Evolutionary conservation across 2,113 vertebrate species (phyloP).

Genomic region (Pseudopodoces humilis): DNA sequence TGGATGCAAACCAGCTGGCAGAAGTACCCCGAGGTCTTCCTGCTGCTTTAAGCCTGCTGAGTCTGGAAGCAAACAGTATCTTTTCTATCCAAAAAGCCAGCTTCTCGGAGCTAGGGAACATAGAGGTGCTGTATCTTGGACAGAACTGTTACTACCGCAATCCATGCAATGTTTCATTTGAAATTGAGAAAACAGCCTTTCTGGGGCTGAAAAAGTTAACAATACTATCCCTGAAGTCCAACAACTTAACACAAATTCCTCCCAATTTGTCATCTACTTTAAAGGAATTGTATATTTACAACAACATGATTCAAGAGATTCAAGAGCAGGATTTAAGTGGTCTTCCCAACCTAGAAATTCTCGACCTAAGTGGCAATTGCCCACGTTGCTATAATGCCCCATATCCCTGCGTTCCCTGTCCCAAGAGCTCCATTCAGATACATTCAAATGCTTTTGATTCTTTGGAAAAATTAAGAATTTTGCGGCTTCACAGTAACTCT

Average conservation of each 20-base stretch:
- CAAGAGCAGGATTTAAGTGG: conserved; percentile 79
- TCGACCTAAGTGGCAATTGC: conserved; percentile 94
- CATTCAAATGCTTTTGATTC: conserved; percentile 77
- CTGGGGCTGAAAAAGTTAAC: conserved; percentile 78
- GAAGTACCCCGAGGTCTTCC: conserved; percentile 86
- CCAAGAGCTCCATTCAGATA: conserved; percentile 76
- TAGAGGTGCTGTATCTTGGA: conserved; percentile 86
- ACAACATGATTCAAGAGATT: conserved; percentile 83
- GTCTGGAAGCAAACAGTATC: conserved; percentile 91
- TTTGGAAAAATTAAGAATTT: conserved; percentile 78
- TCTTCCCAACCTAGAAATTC: conserved; percentile 82
- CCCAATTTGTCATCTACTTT: conserved; percentile 78
- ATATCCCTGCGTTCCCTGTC: conserved; percentile 86
- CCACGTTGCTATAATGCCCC: conserved; percentile 92
- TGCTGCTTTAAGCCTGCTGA: conserved; percentile 79
- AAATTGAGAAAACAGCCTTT: conserved; percentile 83
- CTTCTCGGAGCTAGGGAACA: conserved; percentile 79
- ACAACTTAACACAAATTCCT: conserved; percentile 88
- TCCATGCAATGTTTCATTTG: conserved; percentile 86
- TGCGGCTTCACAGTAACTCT: conserved; percentile 91
- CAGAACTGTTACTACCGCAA: conserved; percentile 96
- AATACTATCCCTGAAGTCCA: conserved; percentile 87
- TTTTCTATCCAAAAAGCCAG: conserved; percentile 77
- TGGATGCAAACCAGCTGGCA: conserved; percentile 89
- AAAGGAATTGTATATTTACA: conserved; percentile 88